These are phyloP conservation scores for Rhynchophorus ferrugineus DNA, from an alignment of 1,140 invertebrate genomes.

Conservation along the genomic window DNA sequence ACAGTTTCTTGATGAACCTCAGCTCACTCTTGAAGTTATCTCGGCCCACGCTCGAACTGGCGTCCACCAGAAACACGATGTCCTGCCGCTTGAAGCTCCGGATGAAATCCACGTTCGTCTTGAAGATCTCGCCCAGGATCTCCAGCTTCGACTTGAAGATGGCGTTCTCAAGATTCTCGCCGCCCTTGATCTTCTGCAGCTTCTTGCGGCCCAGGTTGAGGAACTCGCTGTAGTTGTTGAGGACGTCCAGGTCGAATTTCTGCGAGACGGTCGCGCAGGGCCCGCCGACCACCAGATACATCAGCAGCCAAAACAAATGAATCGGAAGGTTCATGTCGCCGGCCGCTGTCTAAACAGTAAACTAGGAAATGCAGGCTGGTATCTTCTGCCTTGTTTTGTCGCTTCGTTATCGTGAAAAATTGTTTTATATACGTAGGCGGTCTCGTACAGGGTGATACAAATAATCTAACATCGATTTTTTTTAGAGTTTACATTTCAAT, in stretches of 20 bases:
- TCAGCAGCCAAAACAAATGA: too few relatives aligned
- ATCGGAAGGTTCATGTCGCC: too few relatives aligned
- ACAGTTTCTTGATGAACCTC: slow-evolving; percentile 61
- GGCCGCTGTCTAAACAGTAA: too few relatives aligned
- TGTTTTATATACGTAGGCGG: too few relatives aligned
- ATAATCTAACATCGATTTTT: too few relatives aligned
- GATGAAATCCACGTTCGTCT: slow-evolving; percentile 44
- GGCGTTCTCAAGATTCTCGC: slow-evolving; percentile 43
- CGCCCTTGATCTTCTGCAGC: slow-evolving; percentile 18
- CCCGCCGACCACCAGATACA: too few relatives aligned
- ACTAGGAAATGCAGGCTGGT: too few relatives aligned
- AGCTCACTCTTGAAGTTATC: slow-evolving; percentile 62
- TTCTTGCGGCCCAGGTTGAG: slow-evolving; percentile 38
- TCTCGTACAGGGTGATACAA: too few relatives aligned
- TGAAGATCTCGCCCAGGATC: slow-evolving; percentile 47
- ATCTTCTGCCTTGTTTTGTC: too few relatives aligned
- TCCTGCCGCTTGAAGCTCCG: slow-evolving; percentile 45
- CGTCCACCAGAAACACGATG: slow-evolving; percentile 62
- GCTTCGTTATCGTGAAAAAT: too few relatives aligned
- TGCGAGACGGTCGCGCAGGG: too few relatives aligned
- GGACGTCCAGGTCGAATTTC: slow-evolving; percentile 18
- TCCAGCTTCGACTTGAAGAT: slow-evolving; percentile 54
- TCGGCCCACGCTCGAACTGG: slow-evolving; percentile 58
- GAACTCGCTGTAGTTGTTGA: slow-evolving; percentile 35
- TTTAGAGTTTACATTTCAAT: too few relatives aligned